A percentile compares a stretch with the other conserved stretches of the same genome.
Evolutionary conservation across 2,113 vertebrate species (phyloP).

Genomic region (Theristicus caerulescens): DNA sequence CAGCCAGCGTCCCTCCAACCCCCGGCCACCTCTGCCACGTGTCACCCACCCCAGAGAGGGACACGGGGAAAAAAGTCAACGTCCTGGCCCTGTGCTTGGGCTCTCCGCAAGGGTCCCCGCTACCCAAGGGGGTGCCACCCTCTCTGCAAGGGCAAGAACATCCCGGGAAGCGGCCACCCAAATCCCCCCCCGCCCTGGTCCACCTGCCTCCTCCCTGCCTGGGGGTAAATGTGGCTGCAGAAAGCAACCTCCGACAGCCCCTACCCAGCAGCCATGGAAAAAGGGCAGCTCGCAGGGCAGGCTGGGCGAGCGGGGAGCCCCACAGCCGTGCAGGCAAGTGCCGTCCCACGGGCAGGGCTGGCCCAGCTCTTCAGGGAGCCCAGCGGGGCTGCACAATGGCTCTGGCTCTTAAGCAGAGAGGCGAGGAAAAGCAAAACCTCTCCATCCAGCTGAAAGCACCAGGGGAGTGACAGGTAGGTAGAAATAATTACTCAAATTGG

Average conservation of each 20-base stretch:
- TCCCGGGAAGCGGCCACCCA: not conserved
- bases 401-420: not conserved
- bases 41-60: not conserved
- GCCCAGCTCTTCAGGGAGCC: not conserved
- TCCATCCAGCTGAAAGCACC: not conserved
- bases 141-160: not conserved
- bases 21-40: not conserved
- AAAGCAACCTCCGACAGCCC: fast-evolving
- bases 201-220: not conserved
- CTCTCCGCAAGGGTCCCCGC: fast-evolving
- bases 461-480: not conserved
- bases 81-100: not conserved
- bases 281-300: not conserved
- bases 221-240: no score
- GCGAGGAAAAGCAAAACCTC: not conserved
- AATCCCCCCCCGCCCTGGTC: fast-evolving
- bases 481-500: not conserved
- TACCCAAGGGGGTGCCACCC: not conserved
- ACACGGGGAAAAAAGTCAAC: fast-evolving
- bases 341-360: not conserved
- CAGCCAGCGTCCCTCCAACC: not conserved
- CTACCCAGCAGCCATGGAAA: not conserved
- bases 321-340: not conserved
- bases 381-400: not conserved
- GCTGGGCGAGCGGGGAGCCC: not conserved